These are phyloP conservation scores for Monodelphis domestica DNA, from an alignment of 2,797 vertebrate species.

Conservation along the genomic window DNA sequence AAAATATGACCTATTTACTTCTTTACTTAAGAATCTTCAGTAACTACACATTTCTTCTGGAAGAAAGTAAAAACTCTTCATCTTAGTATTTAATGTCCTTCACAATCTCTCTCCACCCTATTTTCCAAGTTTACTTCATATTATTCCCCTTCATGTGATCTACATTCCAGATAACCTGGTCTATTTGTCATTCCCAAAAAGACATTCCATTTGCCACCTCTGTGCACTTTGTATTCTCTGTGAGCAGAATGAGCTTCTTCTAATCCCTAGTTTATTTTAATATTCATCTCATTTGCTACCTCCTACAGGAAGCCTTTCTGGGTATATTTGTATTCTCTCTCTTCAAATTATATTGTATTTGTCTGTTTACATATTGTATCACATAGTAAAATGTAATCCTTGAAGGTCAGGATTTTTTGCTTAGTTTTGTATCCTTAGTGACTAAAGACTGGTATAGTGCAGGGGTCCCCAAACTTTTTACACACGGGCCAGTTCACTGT, in stretches of 20 bases:
- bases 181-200: neutral
- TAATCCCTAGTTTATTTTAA: neutral
- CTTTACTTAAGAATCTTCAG: neutral
- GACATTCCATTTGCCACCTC: neutral
- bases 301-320: neutral
- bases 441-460: too few relatives aligned
- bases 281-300: neutral
- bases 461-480: too few relatives aligned
- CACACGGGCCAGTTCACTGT: too few relatives aligned
- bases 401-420: neutral
- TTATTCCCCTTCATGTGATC: neutral
- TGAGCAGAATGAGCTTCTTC: neutral
- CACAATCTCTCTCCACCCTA: neutral
- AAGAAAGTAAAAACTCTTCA: neutral
- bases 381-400: neutral
- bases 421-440: neutral
- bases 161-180: neutral
- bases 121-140: neutral
- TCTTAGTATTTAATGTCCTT: neutral
- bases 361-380: neutral
- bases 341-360: neutral
- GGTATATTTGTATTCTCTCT: neutral
- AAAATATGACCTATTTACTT: too few relatives aligned
- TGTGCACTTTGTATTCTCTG: neutral
- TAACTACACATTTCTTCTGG: neutral